Conservation (phyloP, 2,797 vertebrate genomes). For the Danio choprae region DNA sequence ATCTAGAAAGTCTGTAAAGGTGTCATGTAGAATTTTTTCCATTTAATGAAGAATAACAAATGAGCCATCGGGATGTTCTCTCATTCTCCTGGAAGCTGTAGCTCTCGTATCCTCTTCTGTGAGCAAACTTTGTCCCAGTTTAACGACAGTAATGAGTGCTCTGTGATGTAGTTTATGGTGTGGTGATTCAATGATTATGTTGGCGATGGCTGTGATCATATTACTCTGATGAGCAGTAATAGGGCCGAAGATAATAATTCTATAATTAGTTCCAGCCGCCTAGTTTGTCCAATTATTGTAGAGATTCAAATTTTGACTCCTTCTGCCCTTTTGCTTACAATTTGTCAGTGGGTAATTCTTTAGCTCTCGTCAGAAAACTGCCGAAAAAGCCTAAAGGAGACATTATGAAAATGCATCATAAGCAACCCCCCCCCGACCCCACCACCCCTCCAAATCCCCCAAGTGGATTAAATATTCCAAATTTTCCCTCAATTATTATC, state of each 20-base stretch:
- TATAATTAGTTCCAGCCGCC: conserved; percentile 57
- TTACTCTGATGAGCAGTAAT: conserved; percentile 50
- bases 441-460: conserved; percentile 24
- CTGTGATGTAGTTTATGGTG: conserved; percentile 27
- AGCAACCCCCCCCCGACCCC: conserved; percentile 47
- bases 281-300: conserved; percentile 52
- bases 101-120: not conserved
- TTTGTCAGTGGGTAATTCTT: conserved; percentile 50
- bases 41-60: conserved; percentile 4
- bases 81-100: conserved; percentile 10
- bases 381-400: conserved; percentile 55
- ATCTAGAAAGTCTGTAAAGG: too few species aligned
- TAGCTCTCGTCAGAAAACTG: conserved; percentile 38
- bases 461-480: conserved; percentile 61
- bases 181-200: conserved; percentile 48
- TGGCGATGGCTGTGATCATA: conserved; percentile 42
- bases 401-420: conserved; percentile 60
- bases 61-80: not conserved
- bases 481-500: conserved; percentile 57
- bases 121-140: conserved; percentile 45
- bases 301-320: conserved; percentile 51
- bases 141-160: conserved; percentile 34
- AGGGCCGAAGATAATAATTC: conserved; percentile 48
- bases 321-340: conserved; percentile 81
- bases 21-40: too few species aligned